A percentile compares a stretch with the other conserved stretches of the same genome.
Evolutionary conservation across 2,113 vertebrate species (phyloP).

Genomic region (Anarhynchus alexandrinus): DNA sequence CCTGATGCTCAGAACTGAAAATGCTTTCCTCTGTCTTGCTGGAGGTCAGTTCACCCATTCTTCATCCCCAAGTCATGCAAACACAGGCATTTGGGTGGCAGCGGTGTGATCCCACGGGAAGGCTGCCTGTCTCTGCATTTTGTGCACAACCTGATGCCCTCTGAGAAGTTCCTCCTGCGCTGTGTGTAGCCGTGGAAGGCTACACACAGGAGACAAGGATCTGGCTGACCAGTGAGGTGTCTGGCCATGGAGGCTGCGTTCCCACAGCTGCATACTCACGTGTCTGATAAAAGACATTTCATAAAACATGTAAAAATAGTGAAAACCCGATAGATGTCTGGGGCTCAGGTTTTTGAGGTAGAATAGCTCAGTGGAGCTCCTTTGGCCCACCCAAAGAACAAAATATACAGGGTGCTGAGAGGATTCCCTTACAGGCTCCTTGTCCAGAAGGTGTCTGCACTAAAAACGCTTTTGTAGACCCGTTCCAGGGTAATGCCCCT

Average conservation of each 20-base stretch:
- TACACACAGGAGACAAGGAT: not conserved
- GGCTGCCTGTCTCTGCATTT: not conserved
- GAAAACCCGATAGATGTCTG: not conserved
- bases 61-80: not conserved
- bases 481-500: not conserved
- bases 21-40: not conserved
- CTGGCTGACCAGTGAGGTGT: not conserved
- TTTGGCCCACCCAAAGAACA: not conserved
- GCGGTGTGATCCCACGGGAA: not conserved
- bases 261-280: not conserved
- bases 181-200: not conserved
- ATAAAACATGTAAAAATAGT: not conserved
- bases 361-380: not conserved
- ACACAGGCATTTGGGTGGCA: not conserved
- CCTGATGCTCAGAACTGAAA: not conserved
- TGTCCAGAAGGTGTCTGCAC: not conserved
- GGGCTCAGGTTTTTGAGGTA: not conserved
- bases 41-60: not conserved
- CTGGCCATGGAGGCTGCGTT: not conserved
- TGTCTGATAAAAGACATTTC: not conserved
- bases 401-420: not conserved
- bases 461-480: not conserved
- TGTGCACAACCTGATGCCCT: accelerated
- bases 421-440: not conserved
- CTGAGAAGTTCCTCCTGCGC: not conserved